Conservation (phyloP, 2,113 vertebrate genomes). For the Oreochromis aureus region DNA sequence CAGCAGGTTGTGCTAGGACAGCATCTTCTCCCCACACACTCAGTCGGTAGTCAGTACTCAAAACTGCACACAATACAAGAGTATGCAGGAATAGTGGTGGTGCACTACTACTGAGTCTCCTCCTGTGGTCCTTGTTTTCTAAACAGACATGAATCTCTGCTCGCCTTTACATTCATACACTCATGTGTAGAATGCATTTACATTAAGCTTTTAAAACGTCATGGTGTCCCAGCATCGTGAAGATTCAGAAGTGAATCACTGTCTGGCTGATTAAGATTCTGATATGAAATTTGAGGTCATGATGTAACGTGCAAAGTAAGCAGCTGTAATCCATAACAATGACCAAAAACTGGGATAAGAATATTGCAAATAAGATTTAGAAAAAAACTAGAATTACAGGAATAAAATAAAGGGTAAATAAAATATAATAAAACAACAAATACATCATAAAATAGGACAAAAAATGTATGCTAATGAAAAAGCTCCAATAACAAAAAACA, state of each 20-base stretch:
- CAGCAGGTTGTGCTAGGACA: background rate
- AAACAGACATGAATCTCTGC: background rate
- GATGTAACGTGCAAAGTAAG: background rate
- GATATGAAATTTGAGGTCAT: background rate
- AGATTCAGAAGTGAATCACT: background rate
- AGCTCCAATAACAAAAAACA: background rate
- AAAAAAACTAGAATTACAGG: background rate
- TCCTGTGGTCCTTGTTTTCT: background rate
- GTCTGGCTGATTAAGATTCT: background rate
- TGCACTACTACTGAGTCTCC: background rate
- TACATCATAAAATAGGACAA: background rate
- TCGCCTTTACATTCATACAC: background rate
- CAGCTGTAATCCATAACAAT: background rate
- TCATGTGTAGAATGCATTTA: background rate
- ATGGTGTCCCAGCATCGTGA: background rate
- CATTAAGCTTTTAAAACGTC: background rate
- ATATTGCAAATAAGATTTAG: background rate
- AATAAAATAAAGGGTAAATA: background rate
- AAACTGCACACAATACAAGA: background rate
- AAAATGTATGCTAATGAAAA: background rate
- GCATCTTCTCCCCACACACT: background rate
- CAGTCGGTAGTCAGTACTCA: background rate
- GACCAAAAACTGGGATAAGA: background rate
- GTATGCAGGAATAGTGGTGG: background rate
- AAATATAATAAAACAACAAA: background rate